Conservation (phyloP, 2,113 vertebrate genomes). For the Gnathonemus echidnorhynchus region DNA sequence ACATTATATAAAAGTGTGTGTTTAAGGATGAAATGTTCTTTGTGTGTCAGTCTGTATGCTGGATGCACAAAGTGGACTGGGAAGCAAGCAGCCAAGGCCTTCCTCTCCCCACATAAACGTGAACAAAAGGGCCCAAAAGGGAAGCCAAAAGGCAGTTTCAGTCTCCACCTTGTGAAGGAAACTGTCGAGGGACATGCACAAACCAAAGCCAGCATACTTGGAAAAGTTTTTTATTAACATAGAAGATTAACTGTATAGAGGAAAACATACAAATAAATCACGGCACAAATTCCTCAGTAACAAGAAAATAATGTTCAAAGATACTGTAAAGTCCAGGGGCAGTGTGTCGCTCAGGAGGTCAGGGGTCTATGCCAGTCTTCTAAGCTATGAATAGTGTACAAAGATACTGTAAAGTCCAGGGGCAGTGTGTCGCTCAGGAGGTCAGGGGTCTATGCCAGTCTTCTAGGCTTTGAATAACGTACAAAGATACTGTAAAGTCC, state of each 20-base stretch:
- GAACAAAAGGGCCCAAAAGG: neutral
- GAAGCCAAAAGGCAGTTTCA: neutral
- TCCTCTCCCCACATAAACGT: neutral
- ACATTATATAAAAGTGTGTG: slow-evolving; percentile 17
- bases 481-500: neutral
- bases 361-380: neutral
- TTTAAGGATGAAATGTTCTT: slow-evolving; percentile 16
- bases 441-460: neutral
- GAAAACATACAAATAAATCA: neutral
- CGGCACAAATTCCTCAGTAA: neutral
- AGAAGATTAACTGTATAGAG: neutral
- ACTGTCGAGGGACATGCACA: neutral
- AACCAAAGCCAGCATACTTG: neutral
- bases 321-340: neutral
- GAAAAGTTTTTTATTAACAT: neutral
- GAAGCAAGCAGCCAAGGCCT: neutral
- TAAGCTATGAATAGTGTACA: neutral
- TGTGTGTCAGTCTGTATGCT: slow-evolving; percentile 2
- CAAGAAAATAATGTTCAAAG: neutral
- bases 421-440: neutral
- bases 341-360: neutral
- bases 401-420: neutral
- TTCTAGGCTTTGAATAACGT: neutral
- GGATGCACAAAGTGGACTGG: neutral
- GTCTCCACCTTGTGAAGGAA: neutral